phyloP scores from a whole-genome alignment of 2,888 invertebrate species.

The Acronicta psi region DNA sequence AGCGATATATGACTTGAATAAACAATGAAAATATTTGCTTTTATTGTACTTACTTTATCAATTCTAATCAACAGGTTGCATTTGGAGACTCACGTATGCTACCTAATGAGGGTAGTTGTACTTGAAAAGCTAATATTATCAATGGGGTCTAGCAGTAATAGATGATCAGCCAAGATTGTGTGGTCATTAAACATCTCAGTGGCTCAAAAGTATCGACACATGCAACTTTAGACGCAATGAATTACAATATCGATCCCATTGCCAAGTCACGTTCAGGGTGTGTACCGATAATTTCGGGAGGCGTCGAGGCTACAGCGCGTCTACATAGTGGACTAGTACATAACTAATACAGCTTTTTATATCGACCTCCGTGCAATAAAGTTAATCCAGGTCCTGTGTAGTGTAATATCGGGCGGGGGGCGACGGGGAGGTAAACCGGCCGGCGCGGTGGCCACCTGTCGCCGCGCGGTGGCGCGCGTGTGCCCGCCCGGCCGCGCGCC shows the following conservation, averaged over 20 bases:
- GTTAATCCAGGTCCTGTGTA: constrained; percentile 84
- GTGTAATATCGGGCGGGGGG: constrained; percentile 72
- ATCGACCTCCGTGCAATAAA: constrained; percentile 79
- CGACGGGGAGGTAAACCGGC: constrained; percentile 72
- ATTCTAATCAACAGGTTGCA: constrained; percentile 66
- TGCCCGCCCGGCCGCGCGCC: constrained; percentile 51
- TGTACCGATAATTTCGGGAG: constrained; percentile 63
- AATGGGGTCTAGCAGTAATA: background rate
- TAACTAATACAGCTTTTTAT: constrained; percentile 72
- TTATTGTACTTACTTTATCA: constrained; percentile 52
- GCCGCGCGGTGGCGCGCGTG: constrained; percentile 71
- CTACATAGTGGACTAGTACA: constrained; percentile 57
- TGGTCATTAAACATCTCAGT: constrained; percentile 30
- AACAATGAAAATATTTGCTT: constrained; percentile 57
- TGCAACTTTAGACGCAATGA: constrained; percentile 58
- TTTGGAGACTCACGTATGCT: constrained; percentile 26
- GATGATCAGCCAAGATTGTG: background rate
- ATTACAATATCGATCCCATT: constrained; percentile 72
- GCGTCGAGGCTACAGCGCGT: constrained; percentile 56
- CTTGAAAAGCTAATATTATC: constrained; percentile 1
- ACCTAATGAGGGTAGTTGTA: constrained; percentile 31
- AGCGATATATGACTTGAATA: constrained; percentile 48
- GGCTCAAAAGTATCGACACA: constrained; percentile 52
- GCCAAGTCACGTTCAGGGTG: constrained; percentile 80
- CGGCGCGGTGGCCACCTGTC: constrained; percentile 82